Conservation (phyloP, 2,797 vertebrate genomes). For the Lacerta agilis region DNA sequence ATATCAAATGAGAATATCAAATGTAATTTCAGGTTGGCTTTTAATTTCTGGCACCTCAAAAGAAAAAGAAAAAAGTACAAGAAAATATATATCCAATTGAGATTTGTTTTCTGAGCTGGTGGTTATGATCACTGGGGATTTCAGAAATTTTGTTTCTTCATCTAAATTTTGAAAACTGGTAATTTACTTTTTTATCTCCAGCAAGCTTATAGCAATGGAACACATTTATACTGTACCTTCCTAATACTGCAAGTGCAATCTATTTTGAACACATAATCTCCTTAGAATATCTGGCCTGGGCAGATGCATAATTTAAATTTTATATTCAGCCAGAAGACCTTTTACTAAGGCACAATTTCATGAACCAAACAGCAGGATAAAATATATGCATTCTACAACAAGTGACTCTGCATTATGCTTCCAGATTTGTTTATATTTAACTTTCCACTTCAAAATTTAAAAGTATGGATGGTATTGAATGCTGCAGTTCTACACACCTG, state of each 20-base stretch:
- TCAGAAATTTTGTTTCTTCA: neutral
- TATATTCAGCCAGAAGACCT: neutral
- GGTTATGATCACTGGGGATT: neutral
- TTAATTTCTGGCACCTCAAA: neutral
- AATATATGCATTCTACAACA: neutral
- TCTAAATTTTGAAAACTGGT: neutral
- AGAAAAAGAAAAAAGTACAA: neutral
- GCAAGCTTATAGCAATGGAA: neutral
- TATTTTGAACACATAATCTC: neutral
- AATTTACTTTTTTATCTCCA: neutral
- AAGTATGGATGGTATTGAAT: too few relatives aligned
- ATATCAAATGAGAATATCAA: neutral
- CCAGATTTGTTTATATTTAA: neutral
- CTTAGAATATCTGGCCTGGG: neutral
- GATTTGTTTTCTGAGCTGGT: neutral
- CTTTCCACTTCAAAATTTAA: neutral
- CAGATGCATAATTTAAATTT: neutral
- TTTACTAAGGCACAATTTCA: neutral
- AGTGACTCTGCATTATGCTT: neutral
- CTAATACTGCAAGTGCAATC: neutral
- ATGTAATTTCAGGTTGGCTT: neutral
- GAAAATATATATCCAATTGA: neutral
- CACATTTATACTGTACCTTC: neutral
- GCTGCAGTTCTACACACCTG: too few relatives aligned
- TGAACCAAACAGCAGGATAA: neutral